Conservation (phyloP, 2,797 vertebrate genomes). For the Gobio occitaniae region DNA sequence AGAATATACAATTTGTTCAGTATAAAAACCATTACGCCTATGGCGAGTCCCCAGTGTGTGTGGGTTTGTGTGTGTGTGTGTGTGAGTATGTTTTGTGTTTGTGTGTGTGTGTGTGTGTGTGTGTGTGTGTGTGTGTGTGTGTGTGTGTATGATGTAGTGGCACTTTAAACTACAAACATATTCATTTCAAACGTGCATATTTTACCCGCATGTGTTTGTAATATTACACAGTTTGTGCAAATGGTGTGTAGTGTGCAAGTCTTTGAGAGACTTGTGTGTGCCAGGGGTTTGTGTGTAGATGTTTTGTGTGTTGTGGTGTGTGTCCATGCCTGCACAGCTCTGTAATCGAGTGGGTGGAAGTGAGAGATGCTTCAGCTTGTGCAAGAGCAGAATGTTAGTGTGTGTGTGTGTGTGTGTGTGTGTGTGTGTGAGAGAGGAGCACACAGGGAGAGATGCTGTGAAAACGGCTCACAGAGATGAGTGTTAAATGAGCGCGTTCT, state of each 20-base stretch:
- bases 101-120: no score
- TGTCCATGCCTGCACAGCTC: conserved; percentile 50
- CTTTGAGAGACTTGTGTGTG: conserved; percentile 25
- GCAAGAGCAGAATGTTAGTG: conserved; percentile 34
- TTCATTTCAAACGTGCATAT: not conserved
- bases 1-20: no score
- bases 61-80: no score
- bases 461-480: conserved; percentile 16
- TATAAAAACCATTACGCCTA: no score
- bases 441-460: conserved; percentile 25
- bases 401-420: conserved; percentile 36
- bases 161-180: not conserved
- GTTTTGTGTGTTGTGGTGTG: conserved; percentile 45
- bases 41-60: no score
- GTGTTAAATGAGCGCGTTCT: conserved; percentile 10
- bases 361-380: conserved; percentile 58
- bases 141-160: not conserved
- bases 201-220: not conserved
- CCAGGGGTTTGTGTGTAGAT: conserved; percentile 10
- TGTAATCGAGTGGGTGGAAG: conserved; percentile 58
- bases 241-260: not conserved
- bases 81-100: accelerated
- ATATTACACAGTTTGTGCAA: not conserved
- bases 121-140: no score
- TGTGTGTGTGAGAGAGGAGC: not conserved